Conservation (phyloP, 1,140 invertebrate species). For the Brevipalpus yothersi region DNA sequence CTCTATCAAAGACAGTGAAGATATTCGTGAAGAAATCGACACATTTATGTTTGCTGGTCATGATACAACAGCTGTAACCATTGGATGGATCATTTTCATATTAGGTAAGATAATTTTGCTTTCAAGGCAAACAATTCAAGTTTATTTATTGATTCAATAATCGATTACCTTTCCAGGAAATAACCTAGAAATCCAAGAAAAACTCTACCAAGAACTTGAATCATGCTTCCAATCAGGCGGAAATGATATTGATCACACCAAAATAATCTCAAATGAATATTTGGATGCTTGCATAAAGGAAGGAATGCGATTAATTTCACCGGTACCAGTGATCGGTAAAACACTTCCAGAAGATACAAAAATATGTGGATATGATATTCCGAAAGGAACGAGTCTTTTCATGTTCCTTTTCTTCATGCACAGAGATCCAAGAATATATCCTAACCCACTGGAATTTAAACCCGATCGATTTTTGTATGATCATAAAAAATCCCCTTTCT, state of each 20-base stretch:
- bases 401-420: slow-evolving; percentile 30
- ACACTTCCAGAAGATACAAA: not conserved
- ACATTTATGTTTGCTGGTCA: slow-evolving; percentile 19
- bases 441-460: slow-evolving; percentile 42
- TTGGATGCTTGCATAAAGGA: slow-evolving; percentile 26
- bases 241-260: not conserved
- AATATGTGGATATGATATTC: slow-evolving; percentile 14
- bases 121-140: not conserved
- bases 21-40: slow-evolving; percentile 7
- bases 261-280: not conserved
- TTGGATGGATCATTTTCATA: slow-evolving; percentile 10
- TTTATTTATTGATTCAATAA: not conserved
- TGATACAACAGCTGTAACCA: slow-evolving; percentile 9
- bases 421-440: slow-evolving; percentile 33
- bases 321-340: slow-evolving; percentile 28
- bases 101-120: slow-evolving; percentile 9
- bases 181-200: not conserved
- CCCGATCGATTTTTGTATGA: slow-evolving; percentile 41
- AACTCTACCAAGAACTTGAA: not conserved
- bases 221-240: not conserved
- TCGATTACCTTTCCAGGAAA: slow-evolving; percentile 8
- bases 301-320: slow-evolving; percentile 30
- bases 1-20: not conserved
- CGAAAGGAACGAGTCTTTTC: slow-evolving; percentile 20
- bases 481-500: slow-evolving; percentile 20